These are phyloP conservation scores for Ericerus pela DNA, from an alignment of 1,140 invertebrate species.

Conservation along the genomic window DNA sequence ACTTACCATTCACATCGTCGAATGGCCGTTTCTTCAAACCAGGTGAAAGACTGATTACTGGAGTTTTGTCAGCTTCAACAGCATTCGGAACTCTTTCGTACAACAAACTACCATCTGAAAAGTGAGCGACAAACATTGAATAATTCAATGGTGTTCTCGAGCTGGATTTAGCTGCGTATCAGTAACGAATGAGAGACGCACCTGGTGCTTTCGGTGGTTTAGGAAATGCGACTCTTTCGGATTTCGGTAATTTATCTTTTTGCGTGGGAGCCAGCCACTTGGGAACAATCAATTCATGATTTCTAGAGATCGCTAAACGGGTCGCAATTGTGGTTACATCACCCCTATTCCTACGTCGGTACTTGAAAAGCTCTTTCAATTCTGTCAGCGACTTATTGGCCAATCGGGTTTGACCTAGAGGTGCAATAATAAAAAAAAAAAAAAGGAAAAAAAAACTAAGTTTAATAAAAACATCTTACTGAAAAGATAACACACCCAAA, in stretches of 20 bases:
- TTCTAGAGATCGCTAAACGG: slow-evolving; percentile 42
- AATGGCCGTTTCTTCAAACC: slow-evolving; percentile 57
- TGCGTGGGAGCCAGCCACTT: slow-evolving; percentile 71
- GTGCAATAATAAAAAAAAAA: slow-evolving; percentile 14
- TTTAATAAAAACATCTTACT: neutral
- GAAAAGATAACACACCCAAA: neutral
- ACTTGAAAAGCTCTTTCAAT: slow-evolving; percentile 39
- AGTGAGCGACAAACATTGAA: slow-evolving; percentile 1
- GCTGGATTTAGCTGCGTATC: too few relatives aligned
- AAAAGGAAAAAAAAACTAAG: neutral
- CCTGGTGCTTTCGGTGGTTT: slow-evolving; percentile 70
- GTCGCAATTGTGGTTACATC: slow-evolving; percentile 63
- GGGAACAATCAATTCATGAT: slow-evolving; percentile 42
- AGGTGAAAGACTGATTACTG: slow-evolving; percentile 36
- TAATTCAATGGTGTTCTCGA: neutral
- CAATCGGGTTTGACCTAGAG: slow-evolving; percentile 42
- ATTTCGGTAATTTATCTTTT: slow-evolving; percentile 58
- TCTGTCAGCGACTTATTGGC: slow-evolving; percentile 42
- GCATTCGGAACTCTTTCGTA: slow-evolving; percentile 63
- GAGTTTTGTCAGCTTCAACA: slow-evolving; percentile 46
- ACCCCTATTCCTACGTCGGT: slow-evolving; percentile 41
- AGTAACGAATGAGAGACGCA: slow-evolving; percentile 25
- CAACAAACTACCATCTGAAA: slow-evolving; percentile 60
- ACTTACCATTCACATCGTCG: slow-evolving; percentile 66
- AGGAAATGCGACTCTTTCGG: slow-evolving; percentile 64